Percentiles rank a stretch among this genome's conserved stretches.
Evolutionary conservation across 2,888 invertebrate species (phyloP).

Genomic region (Drosophila quinaria): DNA sequence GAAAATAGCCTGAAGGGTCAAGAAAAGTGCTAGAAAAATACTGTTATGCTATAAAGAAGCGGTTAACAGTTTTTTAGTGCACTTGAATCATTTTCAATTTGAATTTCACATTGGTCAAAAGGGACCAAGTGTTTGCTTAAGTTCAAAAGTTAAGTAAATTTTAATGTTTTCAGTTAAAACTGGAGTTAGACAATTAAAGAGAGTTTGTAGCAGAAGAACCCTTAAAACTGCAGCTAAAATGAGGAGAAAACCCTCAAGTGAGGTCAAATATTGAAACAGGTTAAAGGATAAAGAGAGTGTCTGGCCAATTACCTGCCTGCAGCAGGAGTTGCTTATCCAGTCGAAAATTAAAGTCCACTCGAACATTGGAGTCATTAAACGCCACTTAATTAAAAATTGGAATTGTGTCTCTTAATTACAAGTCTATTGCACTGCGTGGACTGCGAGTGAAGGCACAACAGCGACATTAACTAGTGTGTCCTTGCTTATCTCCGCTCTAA

Average conservation of each 20-base stretch:
- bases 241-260: constrained; percentile 1
- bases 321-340: constrained; percentile 19
- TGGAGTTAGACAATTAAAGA: not conserved
- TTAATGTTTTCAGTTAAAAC: not conserved
- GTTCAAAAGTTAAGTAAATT: not conserved
- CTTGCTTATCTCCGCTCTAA: constrained; percentile 16
- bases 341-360: constrained; percentile 17
- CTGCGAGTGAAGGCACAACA: constrained; percentile 20
- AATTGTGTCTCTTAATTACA: constrained; percentile 34
- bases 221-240: constrained; percentile 2
- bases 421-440: constrained; percentile 3
- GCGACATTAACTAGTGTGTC: not conserved
- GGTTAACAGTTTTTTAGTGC: no score
- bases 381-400: constrained; percentile 61
- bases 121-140: not conserved
- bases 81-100: not conserved
- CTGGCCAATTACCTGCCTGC: constrained; percentile 10
- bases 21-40: not conserved
- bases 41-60: no score
- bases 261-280: not conserved
- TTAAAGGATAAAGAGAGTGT: not conserved
- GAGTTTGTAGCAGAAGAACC: not conserved
- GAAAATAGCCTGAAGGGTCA: not conserved
- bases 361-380: constrained; percentile 58
- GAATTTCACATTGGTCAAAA: not conserved